Percentiles rank a stretch among this genome's conserved stretches.
These are phyloP conservation scores for Polyergus mexicanus DNA, from an alignment of 1,140 invertebrate genomes.

Conservation along the genomic window DNA sequence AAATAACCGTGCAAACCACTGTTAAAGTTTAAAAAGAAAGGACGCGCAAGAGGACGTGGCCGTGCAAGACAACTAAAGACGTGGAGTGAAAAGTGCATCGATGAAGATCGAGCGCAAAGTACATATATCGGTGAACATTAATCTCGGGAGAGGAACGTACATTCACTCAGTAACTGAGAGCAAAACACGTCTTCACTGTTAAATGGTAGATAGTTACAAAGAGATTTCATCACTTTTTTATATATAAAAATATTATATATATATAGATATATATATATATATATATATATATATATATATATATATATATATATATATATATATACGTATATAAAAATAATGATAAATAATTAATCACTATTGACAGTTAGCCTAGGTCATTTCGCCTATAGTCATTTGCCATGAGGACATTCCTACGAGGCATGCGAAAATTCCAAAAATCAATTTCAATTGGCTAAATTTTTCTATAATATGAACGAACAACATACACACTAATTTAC, in stretches of 20 bases:
- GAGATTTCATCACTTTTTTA: slow-evolving; percentile 79
- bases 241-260: slow-evolving; percentile 73
- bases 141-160: slow-evolving; percentile 25
- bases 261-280: slow-evolving; percentile 58
- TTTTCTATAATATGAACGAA: background rate
- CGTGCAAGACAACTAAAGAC: slow-evolving; percentile 10
- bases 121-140: slow-evolving; percentile 37
- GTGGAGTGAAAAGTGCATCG: slow-evolving; percentile 47
- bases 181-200: slow-evolving; percentile 73
- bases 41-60: slow-evolving; percentile 31
- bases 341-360: slow-evolving; percentile 66
- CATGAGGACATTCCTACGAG: slow-evolving; percentile 22
- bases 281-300: slow-evolving; percentile 75
- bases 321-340: slow-evolving; percentile 64
- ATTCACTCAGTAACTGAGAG: slow-evolving; percentile 33
- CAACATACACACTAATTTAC: background rate
- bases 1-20: slow-evolving; percentile 25
- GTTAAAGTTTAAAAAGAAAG: slow-evolving; percentile 51
- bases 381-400: slow-evolving; percentile 56
- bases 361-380: slow-evolving; percentile 73
- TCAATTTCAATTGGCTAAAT: slow-evolving; percentile 8
- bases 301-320: slow-evolving; percentile 65
- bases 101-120: slow-evolving; percentile 41
- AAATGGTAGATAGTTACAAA: slow-evolving; percentile 79
- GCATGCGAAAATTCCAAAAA: slow-evolving; percentile 7